Percentiles rank a stretch among this genome's conserved stretches.
phyloP scores from a whole-genome alignment of 2,888 invertebrate species.

The Lingula anatina region DNA sequence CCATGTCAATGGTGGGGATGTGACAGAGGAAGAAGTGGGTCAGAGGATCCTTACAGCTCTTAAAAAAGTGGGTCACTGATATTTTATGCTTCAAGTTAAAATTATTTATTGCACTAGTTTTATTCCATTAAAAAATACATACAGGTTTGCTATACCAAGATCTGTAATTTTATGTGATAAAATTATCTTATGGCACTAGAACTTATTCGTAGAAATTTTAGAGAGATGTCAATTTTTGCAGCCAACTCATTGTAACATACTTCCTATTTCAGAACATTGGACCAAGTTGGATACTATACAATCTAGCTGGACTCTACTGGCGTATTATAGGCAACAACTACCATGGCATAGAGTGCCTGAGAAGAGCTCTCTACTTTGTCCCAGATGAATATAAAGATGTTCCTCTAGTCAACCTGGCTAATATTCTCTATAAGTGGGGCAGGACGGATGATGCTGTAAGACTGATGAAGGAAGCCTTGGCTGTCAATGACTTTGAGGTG shows the following conservation, averaged over 20 bases:
- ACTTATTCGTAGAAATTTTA: background rate
- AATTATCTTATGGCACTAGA: background rate
- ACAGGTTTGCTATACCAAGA: background rate
- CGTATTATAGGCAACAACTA: constrained; percentile 65
- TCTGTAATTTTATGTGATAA: background rate
- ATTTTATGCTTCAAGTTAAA: background rate
- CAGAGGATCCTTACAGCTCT: constrained; percentile 70
- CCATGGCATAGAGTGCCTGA: constrained; percentile 68
- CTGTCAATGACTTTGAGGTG: constrained; percentile 63
- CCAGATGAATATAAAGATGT: constrained; percentile 63
- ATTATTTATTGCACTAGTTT: no score
- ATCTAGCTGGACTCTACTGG: constrained; percentile 74
- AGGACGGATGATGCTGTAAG: constrained; percentile 63
- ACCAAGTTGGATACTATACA: constrained; percentile 69
- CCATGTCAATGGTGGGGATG: constrained; percentile 34
- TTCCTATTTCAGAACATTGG: constrained; percentile 63
- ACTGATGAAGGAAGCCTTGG: constrained; percentile 62
- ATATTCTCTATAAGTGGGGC: constrained; percentile 60
- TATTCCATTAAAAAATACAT: no score
- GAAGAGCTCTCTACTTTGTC: constrained; percentile 60
- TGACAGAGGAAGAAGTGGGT: constrained; percentile 65
- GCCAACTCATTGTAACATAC: no score
- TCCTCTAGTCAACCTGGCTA: constrained; percentile 66
- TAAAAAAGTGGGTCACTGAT: constrained; percentile 57
- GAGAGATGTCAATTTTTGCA: no score